Base-by-base conservation (phyloP, 2,797 vertebrate genomes). In the Acanthornis magna region DNA sequence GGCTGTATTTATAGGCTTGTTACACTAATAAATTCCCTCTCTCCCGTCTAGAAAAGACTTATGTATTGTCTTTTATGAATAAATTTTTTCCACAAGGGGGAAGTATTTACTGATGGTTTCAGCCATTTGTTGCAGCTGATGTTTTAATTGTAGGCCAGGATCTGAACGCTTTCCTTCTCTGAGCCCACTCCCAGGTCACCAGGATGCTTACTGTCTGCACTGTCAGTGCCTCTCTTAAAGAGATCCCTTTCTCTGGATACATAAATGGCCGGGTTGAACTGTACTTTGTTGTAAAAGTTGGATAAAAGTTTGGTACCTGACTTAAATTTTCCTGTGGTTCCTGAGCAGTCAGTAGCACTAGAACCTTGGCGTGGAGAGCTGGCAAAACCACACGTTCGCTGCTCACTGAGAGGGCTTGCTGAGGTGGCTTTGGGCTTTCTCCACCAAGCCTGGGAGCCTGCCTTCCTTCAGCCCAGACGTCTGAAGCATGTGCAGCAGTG, bases 21-120 rank as follows among this genome's bases (percentile, higher is more conserved):
- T 84, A 11, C 2, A 8, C 17, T 47, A 61, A n/a, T 32, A 34
- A 79, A 65, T 63, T 81, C 19, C 34, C 19, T 67, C n/a, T 66
- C 32, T 75, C 12, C 38, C 42, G 26, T 80, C 48, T 74, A 61
- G 53, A 89, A 85, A 93, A 86, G 30, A 76, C 29, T 60, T 45
- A 47, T 25, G 10, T 27, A 2, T 48, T 47, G 14, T 53, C 34
- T 88, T 71, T 51, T 29, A 53, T 55, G 27, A 84, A 40, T 22
- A 40, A 34, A 47, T 34, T 45, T 78, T 36, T 87, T 82, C 91
- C 94, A 91, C 85, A 73, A 93, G 88, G 70, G 90, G 90, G 93
- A 91, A 36, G 36, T 67, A 29, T 91, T 60, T 77, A 10, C 74
- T 57, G 71, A 27, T 43, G 16, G 15, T 89, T 87, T 50, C 71